These are phyloP conservation scores for Leucophora obtusa DNA, from an alignment of 2,888 invertebrate genomes.

Conservation along the genomic window DNA sequence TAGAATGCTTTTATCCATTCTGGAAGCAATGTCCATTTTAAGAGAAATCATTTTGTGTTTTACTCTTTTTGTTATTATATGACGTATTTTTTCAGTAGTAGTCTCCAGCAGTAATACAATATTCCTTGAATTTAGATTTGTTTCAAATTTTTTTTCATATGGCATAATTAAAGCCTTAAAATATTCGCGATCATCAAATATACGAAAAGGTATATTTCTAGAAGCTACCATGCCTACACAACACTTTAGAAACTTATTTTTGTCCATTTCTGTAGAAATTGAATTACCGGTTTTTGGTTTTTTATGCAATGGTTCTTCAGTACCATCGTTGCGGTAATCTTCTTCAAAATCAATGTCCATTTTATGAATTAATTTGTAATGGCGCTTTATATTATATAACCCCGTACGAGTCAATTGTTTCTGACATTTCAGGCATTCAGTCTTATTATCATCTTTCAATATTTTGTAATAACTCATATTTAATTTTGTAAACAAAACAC, in stretches of 20 bases:
- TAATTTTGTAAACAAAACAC: too few species aligned
- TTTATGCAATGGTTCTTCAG: too few species aligned
- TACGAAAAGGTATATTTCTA: conserved; percentile 55
- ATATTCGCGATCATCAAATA: conserved; percentile 62
- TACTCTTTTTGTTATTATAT: not conserved
- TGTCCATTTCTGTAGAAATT: conserved; percentile 24
- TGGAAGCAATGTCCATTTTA: conserved; percentile 43
- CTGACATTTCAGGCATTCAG: not conserved
- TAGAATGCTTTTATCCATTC: conserved; percentile 29
- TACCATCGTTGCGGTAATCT: too few species aligned
- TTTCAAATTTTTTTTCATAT: conserved; percentile 53
- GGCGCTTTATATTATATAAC: not conserved
- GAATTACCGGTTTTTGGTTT: too few species aligned
- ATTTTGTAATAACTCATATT: not conserved
- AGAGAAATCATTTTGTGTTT: conserved; percentile 33
- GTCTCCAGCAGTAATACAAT: conserved; percentile 24
- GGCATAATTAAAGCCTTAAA: conserved; percentile 56
- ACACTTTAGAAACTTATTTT: conserved; percentile 60
- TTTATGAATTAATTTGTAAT: conserved; percentile 4
- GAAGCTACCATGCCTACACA: conserved; percentile 61
- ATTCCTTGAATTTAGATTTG: conserved; percentile 50
- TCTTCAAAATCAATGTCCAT: not conserved
- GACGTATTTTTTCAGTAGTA: not conserved
- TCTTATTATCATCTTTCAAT: not conserved
- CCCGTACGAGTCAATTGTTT: not conserved